These are phyloP conservation scores for Cercocebus atys DNA, from an alignment of 2,113 vertebrate species.

Conservation along the genomic window DNA sequence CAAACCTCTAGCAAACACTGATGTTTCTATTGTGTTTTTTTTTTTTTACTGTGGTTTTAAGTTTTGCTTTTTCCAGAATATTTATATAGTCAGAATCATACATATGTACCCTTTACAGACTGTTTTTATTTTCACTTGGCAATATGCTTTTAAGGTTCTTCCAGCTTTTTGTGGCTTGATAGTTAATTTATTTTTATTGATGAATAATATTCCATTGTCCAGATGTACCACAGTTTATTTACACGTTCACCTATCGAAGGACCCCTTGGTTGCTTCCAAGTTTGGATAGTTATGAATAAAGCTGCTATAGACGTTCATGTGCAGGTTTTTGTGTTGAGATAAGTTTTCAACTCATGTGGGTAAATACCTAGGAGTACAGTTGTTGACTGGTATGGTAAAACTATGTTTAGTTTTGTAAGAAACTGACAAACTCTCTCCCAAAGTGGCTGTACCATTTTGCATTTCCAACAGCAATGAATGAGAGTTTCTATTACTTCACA, in stretches of 20 bases:
- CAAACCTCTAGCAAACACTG: background rate
- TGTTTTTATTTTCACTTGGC: background rate
- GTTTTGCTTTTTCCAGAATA: background rate
- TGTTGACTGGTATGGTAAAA: background rate
- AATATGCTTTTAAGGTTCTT: background rate
- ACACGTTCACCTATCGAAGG: background rate
- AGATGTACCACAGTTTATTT: background rate
- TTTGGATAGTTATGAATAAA: background rate
- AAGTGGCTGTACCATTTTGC: background rate
- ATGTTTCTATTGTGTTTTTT: background rate
- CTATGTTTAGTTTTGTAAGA: background rate
- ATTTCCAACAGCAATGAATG: background rate
- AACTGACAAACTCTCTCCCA: background rate
- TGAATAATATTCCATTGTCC: background rate
- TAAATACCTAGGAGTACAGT: background rate
- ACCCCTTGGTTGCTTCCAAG: background rate
- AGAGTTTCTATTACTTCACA: background rate
- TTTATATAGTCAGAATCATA: background rate
- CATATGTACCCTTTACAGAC: background rate
- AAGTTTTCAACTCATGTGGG: background rate
- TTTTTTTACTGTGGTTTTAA: background rate
- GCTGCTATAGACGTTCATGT: background rate
- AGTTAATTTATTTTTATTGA: background rate
- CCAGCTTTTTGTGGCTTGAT: background rate
- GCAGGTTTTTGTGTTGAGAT: background rate